Evolutionary conservation across 1,140 invertebrate species (phyloP).

Genomic region (Achroia grisella): DNA sequence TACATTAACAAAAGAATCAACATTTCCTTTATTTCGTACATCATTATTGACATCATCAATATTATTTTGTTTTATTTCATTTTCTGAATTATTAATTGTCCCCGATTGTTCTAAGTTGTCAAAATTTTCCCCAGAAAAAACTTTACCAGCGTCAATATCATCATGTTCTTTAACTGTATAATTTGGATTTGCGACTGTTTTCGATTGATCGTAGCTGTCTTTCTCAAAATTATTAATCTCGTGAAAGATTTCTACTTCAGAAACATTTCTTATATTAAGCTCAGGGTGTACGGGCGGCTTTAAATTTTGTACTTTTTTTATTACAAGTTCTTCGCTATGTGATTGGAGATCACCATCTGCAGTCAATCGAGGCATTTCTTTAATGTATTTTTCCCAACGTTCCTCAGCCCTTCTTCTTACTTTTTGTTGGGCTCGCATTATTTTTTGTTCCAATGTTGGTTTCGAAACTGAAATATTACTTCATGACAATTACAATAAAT

Average conservation of each 20-base stretch:
- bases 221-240: no score
- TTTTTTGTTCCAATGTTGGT: slow-evolving; percentile 41
- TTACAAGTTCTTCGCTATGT: background rate
- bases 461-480: slow-evolving; percentile 20
- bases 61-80: no score
- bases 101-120: no score
- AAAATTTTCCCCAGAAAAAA: background rate
- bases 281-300: background rate
- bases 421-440: slow-evolving; percentile 35
- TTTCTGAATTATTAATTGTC: no score
- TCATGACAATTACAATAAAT: no score
- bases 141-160: background rate
- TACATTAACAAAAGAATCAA: no score
- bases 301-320: background rate
- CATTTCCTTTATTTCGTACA: background rate
- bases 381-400: slow-evolving; percentile 18
- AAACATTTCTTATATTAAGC: background rate
- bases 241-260: slow-evolving; percentile 16
- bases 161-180: no score
- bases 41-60: background rate
- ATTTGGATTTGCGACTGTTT: no score
- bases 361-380: background rate
- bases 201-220: no score
- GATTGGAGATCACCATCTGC: no score
- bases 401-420: slow-evolving; percentile 33